Conservation (phyloP, 2,797 vertebrate species). For the Crenuchus spilurus region DNA sequence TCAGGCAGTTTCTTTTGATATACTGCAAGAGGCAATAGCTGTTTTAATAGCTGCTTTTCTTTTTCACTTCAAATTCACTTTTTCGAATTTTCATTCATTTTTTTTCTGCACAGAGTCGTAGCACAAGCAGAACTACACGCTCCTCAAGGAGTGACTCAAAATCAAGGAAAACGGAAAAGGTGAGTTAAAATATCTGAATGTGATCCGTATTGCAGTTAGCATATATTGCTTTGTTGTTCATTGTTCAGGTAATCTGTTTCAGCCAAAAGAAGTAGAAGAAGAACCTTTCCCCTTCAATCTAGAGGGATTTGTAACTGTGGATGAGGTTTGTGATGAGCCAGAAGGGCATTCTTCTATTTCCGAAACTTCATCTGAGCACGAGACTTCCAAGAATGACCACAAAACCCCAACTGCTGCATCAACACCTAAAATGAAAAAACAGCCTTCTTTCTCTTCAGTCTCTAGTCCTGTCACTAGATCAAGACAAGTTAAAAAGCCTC, state of each 20-base stretch:
- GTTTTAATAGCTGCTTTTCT: background rate
- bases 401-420: background rate
- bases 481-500: slow-evolving; percentile 35
- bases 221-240: background rate
- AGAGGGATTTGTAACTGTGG: slow-evolving; percentile 91
- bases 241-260: slow-evolving; percentile 9
- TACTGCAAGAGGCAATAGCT: background rate
- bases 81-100: background rate
- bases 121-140: slow-evolving; percentile 42
- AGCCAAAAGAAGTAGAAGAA: slow-evolving; percentile 56
- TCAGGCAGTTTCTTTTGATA: background rate
- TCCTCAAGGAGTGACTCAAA: slow-evolving; percentile 44
- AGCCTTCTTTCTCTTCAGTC: background rate
- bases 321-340: slow-evolving; percentile 82
- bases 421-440: slow-evolving; percentile 38
- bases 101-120: slow-evolving; percentile 47
- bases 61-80: background rate
- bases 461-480: slow-evolving; percentile 14
- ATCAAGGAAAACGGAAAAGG: slow-evolving; percentile 37
- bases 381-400: background rate
- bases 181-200: background rate
- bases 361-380: background rate
- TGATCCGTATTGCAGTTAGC: background rate
- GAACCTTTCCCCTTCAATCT: slow-evolving; percentile 77
- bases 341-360: slow-evolving; percentile 29